Evolutionary conservation across 2,888 invertebrate genomes (phyloP).

Genomic region (Cerastis rubricosa): DNA sequence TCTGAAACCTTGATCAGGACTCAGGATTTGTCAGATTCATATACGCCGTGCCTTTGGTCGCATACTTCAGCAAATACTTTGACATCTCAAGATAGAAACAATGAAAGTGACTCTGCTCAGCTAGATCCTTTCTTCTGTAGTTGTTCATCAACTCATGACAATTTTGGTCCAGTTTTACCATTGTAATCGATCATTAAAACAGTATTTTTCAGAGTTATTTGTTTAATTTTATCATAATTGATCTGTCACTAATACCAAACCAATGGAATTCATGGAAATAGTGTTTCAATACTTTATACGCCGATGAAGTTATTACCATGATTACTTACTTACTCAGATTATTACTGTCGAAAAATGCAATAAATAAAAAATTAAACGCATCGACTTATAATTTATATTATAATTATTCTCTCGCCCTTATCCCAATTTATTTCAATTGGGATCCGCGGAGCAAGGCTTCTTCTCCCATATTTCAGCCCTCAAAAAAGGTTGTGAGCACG

Average conservation of each 20-base stretch:
- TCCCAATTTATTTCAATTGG: too few species aligned
- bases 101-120: background rate
- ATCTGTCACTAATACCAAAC: background rate
- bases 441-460: too few species aligned
- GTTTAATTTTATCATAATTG: background rate
- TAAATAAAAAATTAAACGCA: too few species aligned
- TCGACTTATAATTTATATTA: too few species aligned
- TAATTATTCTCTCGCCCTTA: too few species aligned
- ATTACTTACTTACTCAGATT: background rate
- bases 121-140: conserved; percentile 26
- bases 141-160: background rate
- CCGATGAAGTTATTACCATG: background rate
- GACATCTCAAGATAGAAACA: background rate
- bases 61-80: conserved; percentile 14
- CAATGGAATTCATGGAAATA: background rate
- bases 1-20: conserved; percentile 30
- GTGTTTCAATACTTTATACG: background rate
- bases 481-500: too few species aligned
- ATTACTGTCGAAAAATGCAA: too few species aligned
- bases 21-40: conserved; percentile 6
- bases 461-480: too few species aligned
- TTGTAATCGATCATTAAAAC: background rate
- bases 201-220: background rate
- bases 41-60: background rate
- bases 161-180: conserved; percentile 6